Conservation (phyloP, 2,797 vertebrate genomes). For the Lepus oiostolus region DNA sequence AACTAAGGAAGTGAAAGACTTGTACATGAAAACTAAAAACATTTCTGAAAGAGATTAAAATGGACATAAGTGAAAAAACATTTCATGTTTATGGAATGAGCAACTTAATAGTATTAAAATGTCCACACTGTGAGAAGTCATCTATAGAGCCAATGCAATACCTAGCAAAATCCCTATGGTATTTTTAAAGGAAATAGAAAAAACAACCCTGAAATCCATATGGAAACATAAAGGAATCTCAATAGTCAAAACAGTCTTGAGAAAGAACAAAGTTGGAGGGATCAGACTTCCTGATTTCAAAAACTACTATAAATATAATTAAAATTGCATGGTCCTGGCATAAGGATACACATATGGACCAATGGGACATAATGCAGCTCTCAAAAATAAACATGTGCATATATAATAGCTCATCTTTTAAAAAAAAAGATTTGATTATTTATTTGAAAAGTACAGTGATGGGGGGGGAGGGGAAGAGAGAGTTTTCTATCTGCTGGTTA, state of each 20-base stretch:
- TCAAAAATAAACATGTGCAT: not conserved
- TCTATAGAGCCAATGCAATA: not conserved
- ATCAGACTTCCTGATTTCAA: not conserved
- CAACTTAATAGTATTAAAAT: not conserved
- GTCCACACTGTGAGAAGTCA: not conserved
- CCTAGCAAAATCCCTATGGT: not conserved
- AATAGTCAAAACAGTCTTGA: not conserved
- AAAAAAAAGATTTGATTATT: too few species aligned
- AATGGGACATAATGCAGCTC: not conserved
- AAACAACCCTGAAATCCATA: not conserved
- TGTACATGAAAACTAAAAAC: not conserved
- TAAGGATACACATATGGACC: not conserved
- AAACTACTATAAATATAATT: not conserved
- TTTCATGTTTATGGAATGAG: not conserved
- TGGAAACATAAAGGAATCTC: not conserved
- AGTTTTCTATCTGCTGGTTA: too few species aligned
- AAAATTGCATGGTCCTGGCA: not conserved
- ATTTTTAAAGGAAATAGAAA: not conserved
- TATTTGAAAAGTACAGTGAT: too few species aligned
- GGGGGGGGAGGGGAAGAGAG: too few species aligned
- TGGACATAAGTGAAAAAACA: not conserved
- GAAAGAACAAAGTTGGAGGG: not conserved
- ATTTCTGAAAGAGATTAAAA: conserved; percentile 11
- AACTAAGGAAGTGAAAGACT: not conserved
- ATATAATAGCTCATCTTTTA: too few species aligned